Base-by-base conservation (phyloP, 2,888 invertebrate species). In the Ecdyonurus torrentis region DNA sequence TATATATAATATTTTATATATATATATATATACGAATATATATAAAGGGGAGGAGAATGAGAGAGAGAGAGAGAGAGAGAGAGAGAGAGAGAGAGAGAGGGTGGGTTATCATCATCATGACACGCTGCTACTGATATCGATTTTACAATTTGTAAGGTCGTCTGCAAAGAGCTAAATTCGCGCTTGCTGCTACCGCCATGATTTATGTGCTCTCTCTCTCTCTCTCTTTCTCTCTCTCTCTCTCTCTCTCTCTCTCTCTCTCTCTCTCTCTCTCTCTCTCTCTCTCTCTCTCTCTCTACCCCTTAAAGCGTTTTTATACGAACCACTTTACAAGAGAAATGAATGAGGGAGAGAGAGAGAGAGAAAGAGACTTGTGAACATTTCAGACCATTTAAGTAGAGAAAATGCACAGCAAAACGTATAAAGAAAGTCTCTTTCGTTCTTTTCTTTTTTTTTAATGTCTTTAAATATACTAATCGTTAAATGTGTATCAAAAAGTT, bases 201-300 rank as follows among this genome's bases (percentile, higher is more conserved):
- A 55, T 55, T 55, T 55, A 55, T 55, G 55, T 55, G 55, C 55
- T 55, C 20, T 55, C 55, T 20, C 55, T 55, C 55, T 20, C 55
- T 23, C 52, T 19, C 19, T 19, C 22, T 20, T 2, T n/a, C 61
- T 25, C n/a, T 20, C 59, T 52, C 23, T 53, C 55, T 37, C 18
- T 20, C 63, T 37, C 19, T 23, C 55, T 63, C 61, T 37, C 19
- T 37, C 63, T 19, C 58, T 15, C 25, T 63, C 53, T 37, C 23
- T 61, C 52, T 23, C 62, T 58, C 20, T 61, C 63, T 61, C 37
- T 59, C 63, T 65, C 61, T 61, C 64, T 25, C 60, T 59, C 61
- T 25, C 22, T n/a, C 55, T 53, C 20, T 25, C 25, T 55, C 55
- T 55, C 20, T 7, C 55, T 22, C 19, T 37, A n/a, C 61, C 50